phyloP scores from a whole-genome alignment of 2,113 vertebrate genomes.

The Polypterus senegalus region DNA sequence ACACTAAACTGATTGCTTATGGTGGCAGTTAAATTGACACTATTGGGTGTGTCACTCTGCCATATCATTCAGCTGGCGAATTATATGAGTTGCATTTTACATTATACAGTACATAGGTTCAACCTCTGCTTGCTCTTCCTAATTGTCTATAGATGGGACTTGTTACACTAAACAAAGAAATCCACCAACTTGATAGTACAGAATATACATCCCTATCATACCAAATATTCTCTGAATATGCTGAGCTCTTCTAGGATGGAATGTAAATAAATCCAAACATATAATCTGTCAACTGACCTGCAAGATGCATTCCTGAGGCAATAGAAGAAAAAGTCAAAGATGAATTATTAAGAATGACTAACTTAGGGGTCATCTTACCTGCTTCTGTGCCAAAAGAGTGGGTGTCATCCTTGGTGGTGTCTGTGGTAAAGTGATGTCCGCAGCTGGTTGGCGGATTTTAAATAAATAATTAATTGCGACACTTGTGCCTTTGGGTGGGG shows the following conservation, averaged over 20 bases:
- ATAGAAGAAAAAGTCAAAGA: constrained; percentile 12
- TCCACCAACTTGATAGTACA: background rate
- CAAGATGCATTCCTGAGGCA: constrained; percentile 1
- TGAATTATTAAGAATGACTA: constrained; percentile 8
- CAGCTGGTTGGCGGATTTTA: too few species aligned
- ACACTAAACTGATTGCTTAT: background rate
- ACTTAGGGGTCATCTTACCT: constrained; percentile 8
- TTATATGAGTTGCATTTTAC: too few species aligned
- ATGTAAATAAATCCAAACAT: constrained; percentile 15
- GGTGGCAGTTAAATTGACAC: too few species aligned
- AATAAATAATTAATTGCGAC: too few species aligned
- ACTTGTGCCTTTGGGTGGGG: too few species aligned
- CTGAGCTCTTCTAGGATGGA: constrained; percentile 13
- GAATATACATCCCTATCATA: background rate
- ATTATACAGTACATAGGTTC: too few species aligned
- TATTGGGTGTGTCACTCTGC: background rate
- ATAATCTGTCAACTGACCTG: constrained; percentile 5
- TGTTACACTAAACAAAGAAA: background rate
- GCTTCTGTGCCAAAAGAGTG: background rate
- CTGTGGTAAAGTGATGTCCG: too few species aligned
- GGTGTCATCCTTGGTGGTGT: constrained; percentile 13
- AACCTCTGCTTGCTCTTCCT: too few species aligned
- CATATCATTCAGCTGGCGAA: too few species aligned
- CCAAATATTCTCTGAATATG: background rate
- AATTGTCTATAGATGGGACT: too few species aligned